A percentile compares a stretch with the other conserved stretches of the same genome.
These are phyloP conservation scores for Drosophila dives DNA, from an alignment of 2,888 invertebrate genomes.

Conservation along the genomic window DNA sequence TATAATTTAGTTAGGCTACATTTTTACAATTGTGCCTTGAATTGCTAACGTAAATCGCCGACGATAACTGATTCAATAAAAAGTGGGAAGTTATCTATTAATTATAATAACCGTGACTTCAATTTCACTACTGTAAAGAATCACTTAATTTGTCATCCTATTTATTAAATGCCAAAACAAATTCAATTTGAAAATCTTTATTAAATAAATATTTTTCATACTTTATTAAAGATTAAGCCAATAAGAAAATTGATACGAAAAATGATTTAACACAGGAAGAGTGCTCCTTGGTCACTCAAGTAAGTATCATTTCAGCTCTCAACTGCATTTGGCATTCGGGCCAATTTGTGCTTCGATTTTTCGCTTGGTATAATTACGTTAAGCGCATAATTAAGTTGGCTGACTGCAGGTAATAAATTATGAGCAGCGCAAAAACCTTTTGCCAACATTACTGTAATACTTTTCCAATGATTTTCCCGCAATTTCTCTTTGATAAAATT, in stretches of 20 bases:
- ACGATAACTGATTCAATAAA: not conserved
- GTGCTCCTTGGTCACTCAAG: not conserved
- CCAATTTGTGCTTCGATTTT: constrained; percentile 74
- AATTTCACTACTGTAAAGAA: not conserved
- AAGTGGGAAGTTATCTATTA: not conserved
- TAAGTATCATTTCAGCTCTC: constrained; percentile 1
- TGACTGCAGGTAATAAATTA: constrained; percentile 75
- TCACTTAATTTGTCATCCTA: not conserved
- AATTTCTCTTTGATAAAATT: constrained; percentile 40
- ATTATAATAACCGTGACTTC: not conserved
- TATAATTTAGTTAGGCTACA: not conserved
- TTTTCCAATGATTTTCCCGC: constrained; percentile 13
- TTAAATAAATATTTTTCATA: too few relatives aligned
- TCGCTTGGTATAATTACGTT: constrained; percentile 70
- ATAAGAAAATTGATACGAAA: not conserved
- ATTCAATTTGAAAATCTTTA: too few relatives aligned
- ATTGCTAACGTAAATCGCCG: not conserved
- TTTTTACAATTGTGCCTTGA: not conserved
- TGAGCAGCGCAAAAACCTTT: constrained; percentile 53
- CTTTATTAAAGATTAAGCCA: too few relatives aligned
- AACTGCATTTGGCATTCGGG: constrained; percentile 59
- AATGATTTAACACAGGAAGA: not conserved
- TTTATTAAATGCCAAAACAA: not conserved
- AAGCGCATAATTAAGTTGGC: constrained; percentile 78
- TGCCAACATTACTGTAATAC: constrained; percentile 36